A percentile compares a stretch with the other conserved stretches of the same genome.
Conservation (phyloP, 1,140 invertebrate species). For the Condylostylus longicornis region DNA sequence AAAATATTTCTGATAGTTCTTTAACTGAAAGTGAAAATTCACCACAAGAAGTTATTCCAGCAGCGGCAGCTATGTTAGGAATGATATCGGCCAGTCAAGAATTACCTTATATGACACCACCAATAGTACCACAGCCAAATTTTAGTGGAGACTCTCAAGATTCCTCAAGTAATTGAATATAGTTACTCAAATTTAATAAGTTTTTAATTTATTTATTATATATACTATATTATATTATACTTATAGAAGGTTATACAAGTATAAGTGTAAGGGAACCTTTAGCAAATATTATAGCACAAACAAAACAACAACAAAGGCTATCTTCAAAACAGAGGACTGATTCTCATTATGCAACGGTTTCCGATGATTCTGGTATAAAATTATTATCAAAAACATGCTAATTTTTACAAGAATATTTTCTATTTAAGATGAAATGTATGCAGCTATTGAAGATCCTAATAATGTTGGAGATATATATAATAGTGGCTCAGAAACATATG, state of each 20-base stretch:
- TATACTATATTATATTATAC: constrained; percentile 3
- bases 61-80: constrained; percentile 67
- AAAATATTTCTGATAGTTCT: constrained; percentile 13
- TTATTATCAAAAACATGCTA: constrained; percentile 2
- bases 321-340: constrained; percentile 31
- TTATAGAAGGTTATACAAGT: constrained; percentile 73
- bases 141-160: constrained; percentile 77
- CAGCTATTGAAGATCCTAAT: constrained; percentile 68
- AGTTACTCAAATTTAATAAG: constrained; percentile 3
- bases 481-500: constrained; percentile 75
- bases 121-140: constrained; percentile 39
- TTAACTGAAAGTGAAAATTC: constrained; percentile 12
- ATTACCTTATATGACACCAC: constrained; percentile 77
- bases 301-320: constrained; percentile 32
- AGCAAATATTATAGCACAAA: constrained; percentile 50
- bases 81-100: constrained; percentile 72
- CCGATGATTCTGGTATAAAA: constrained; percentile 60
- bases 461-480: constrained; percentile 44
- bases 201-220: constrained; percentile 2
- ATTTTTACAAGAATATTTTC: constrained; percentile 1
- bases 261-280: constrained; percentile 79
- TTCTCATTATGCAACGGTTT: constrained; percentile 68
- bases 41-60: constrained; percentile 42
- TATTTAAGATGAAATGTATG: constrained; percentile 68
- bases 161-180: constrained; percentile 49